Evolutionary conservation across 2,888 invertebrate species (phyloP).

Genomic region (Meliscaeva auricollis): DNA sequence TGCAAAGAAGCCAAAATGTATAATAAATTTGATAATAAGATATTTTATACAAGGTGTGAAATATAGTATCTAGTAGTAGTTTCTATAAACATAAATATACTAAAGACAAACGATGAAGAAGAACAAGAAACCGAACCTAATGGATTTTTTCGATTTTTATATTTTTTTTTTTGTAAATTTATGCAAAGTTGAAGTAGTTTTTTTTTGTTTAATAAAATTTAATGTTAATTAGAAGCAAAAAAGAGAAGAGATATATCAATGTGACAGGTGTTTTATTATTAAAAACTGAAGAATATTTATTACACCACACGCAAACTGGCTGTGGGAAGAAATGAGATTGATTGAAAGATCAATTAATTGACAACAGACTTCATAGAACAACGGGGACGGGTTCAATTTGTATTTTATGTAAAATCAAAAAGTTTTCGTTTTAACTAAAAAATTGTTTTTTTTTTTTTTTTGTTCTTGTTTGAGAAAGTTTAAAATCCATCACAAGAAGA

Average conservation of each 20-base stretch:
- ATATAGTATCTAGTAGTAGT: slow-evolving; percentile 62
- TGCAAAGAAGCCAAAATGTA: slow-evolving; percentile 42
- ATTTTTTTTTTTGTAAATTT: slow-evolving; percentile 34
- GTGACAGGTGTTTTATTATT: slow-evolving; percentile 66
- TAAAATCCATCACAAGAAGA: too few relatives aligned
- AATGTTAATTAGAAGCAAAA: slow-evolving; percentile 57
- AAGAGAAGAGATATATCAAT: slow-evolving; percentile 44
- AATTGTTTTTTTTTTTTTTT: too few relatives aligned
- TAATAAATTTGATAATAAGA: slow-evolving; percentile 66
- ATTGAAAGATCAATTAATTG: slow-evolving; percentile 57
- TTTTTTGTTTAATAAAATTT: slow-evolving; percentile 45
- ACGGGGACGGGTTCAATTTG: background rate
- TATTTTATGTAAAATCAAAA: too few relatives aligned
- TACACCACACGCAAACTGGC: background rate
- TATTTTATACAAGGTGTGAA: slow-evolving; percentile 75
- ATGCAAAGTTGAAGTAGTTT: slow-evolving; percentile 42
- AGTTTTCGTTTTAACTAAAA: too few relatives aligned
- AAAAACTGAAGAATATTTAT: slow-evolving; percentile 61
- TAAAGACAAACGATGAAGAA: background rate
- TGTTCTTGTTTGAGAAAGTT: slow-evolving; percentile 20
- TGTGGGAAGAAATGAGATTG: slow-evolving; percentile 28
- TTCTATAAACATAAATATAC: slow-evolving; percentile 47
- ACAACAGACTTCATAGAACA: too few relatives aligned
- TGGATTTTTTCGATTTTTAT: slow-evolving; percentile 44
- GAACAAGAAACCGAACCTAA: slow-evolving; percentile 39